Evolutionary conservation across 2,113 vertebrate genomes (phyloP), one percentile per base, ranked within the genome.

Genomic region (Pangasianodon hypophthalmus): DNA sequence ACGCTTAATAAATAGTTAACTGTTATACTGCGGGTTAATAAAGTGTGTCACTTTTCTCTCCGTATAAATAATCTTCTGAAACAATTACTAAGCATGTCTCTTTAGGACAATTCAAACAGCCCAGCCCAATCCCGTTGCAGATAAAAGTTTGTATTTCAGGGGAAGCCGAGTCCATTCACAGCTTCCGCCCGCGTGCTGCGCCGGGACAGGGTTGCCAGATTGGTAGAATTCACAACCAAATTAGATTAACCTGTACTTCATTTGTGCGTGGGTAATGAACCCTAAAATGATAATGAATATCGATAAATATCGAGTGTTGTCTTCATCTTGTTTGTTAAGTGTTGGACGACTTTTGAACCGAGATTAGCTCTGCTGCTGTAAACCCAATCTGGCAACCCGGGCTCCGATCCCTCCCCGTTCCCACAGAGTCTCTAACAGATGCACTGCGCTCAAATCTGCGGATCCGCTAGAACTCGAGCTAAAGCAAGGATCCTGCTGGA

Each of bases 391-490:
- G 85, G 85, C 64, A 86, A 86, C 85, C 64, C n/a, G 64, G 19
- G 18, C 4, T 83, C 87, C 80, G 91, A 89, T 92, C 93, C 94
- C 93, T 93, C 90, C 93, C 93, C 86, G 90, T 92, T 88, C 90
- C 88, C 92, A 86, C 87, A 77, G 90, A 89, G 90, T 71, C 93
- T 87, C 93, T 91, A 91, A 92, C 94, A 93, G 94, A 94, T 90
- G 93, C 90, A 92, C 90, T 90, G 93, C 89, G 92, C 90, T 94
- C 91, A 91, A 92, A 86, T 87, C 87, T 88, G 84, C 67, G 90
- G 60, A 77, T 82, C 91, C 91, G 91, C 90, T 91, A 91, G 88
- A 90, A 93, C 91, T 91, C 81, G 88, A 37, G 86, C 56, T 44
- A 44, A 84, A n/a, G 92, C 48, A 79, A 90, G 88, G 83, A 85